Evolutionary conservation across 2,888 invertebrate genomes (phyloP), one percentile per base, ranked within the genome.

Genomic region (Tipula confusa): DNA sequence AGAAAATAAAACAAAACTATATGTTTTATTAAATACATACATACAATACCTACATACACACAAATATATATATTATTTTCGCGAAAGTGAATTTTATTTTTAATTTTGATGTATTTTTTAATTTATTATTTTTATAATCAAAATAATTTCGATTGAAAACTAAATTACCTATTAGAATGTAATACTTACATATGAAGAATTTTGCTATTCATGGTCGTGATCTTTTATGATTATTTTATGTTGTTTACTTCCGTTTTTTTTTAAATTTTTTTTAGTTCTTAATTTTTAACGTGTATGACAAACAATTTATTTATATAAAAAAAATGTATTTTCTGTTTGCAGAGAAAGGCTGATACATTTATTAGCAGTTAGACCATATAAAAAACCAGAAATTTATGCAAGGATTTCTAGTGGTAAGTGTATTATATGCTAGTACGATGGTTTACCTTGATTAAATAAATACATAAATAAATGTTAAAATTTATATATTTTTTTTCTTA

Each of bases 301-400:
- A n/a, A 79, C 80, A 79, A n/a, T 79, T 38, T 83, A n/a, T n/a
- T n/a, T n/a, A n/a, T n/a, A n/a, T 84, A 24, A 6, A 64, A 64
- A 64, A 64, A 64, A 82, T 28, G 38, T 38, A 84, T 83, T 82
- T 80, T 81, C 31, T 79, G 48, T 90, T 91, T 93, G 87, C 91
- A 96, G 97, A 90, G 98, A 98, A 91, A 94, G 98, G 90, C 93
- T 98, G 88, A 96, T 98, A 89, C 98, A 98, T 90, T 92, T 98
- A 89, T 92, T 98, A 90, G 98, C 98, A 86, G 91, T 98, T 90
- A 94, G 95, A 91, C 95, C 97, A 85, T 97, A 95, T 91, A 98
- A 97, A 91, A 98, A 97, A 91, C 96, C 96, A 84, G 98, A 98
- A 91, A 91, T 98, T 85, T 94, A 93, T 89, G 91, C 94, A 86